Base-by-base conservation (phyloP, 2,888 invertebrate species). In the Liposcelis brunnea region DNA sequence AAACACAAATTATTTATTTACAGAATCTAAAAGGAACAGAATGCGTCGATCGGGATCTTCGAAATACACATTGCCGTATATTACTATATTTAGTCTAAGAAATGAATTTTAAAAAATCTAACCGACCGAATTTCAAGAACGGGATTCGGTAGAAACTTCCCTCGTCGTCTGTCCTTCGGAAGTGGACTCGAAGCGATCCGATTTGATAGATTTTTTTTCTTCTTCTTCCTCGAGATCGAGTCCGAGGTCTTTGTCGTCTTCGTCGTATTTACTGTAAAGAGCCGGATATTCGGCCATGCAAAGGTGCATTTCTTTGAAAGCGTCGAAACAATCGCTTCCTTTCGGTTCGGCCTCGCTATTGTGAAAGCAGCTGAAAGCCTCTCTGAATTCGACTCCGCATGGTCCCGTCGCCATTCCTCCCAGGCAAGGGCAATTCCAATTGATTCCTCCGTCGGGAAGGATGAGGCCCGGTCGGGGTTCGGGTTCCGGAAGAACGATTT, bases 331-430 rank as follows among this genome's bases (percentile, higher is more conserved):
- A 57, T 95, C 90, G 40, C 83, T 81, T 35, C 93, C 94, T 64
- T 93, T 93, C 0, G 87, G 85, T 2, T 93, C 91, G 2, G 80
- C 80, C 48, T 74, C 74, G 52, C 86, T 87, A 55, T 87, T 84
- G 61, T 94, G 93, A 61, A 94, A 94, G 64, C 95, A 95, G 26
- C 86, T 80, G 63, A 95, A 93, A 2, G 94, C 91, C 53, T 90
- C 84, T 35, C 94, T 70, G 65, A 95, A 95, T 61, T 90, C 82
- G 11, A 81, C 72, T 1, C 91, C 94, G 61, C 95, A 95, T 1
- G 95, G 94, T 0, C 95, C 94, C 0, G 89, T 87, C 4, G 93
- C 89, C 86, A 94, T 93, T n/a, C 91, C 91, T 11, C 94, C 94
- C 31, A 95, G 70, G 61, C 95, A 95, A 0, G 94, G 94, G 58